These are phyloP conservation scores for Schizothorax lantsangensis DNA, from an alignment of 2,797 vertebrate genomes.

Conservation along the genomic window DNA sequence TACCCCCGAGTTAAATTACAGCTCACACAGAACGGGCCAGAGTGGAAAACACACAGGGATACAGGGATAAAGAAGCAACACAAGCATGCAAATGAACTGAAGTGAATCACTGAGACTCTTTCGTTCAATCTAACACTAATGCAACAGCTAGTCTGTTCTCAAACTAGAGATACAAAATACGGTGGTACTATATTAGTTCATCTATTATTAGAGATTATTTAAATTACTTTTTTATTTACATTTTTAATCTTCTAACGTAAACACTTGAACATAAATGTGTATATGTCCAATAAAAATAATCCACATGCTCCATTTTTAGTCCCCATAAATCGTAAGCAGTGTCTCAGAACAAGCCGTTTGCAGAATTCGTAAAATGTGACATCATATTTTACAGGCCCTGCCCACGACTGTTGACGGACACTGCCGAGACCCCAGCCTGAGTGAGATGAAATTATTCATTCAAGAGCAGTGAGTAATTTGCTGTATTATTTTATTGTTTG, in stretches of 20 bases:
- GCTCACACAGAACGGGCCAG: constrained; percentile 8
- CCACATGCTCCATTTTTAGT: not conserved
- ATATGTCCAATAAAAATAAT: not conserved
- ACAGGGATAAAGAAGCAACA: constrained; percentile 28
- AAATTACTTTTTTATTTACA: too few relatives aligned
- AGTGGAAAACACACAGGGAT: constrained; percentile 39
- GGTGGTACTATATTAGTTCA: not conserved
- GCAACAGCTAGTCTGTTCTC: not conserved
- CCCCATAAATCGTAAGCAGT: not conserved
- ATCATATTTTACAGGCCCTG: not conserved
- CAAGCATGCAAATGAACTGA: constrained; percentile 27
- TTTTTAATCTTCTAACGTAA: not conserved
- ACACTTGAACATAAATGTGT: not conserved
- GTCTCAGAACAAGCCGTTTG: not conserved
- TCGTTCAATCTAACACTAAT: not conserved
- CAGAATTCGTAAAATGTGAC: not conserved
- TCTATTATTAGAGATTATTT: not conserved
- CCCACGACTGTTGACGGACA: not conserved
- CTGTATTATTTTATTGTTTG: too few relatives aligned
- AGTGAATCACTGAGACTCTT: not conserved
- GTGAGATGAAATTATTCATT: not conserved
- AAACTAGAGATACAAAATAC: not conserved
- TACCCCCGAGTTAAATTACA: constrained; percentile 37
- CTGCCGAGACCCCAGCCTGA: not conserved
- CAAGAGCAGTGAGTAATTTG: not conserved